Evolutionary conservation across 2,797 vertebrate genomes (phyloP).

Genomic region (Tamandua tetradactyla): DNA sequence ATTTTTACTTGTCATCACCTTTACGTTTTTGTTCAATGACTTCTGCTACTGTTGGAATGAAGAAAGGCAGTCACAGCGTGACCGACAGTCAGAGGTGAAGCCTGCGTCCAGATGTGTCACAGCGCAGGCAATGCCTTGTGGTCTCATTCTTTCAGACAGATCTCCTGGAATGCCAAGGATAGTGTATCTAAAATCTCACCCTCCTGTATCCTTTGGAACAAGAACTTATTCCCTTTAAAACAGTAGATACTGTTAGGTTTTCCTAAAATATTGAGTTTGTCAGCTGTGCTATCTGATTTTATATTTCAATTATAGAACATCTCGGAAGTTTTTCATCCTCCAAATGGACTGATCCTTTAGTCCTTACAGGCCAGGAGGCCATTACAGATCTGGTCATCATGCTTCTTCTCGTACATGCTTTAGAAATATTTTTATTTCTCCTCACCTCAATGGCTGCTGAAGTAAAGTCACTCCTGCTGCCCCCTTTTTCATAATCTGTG

Average conservation of each 20-base stretch:
- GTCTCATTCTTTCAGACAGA: neutral
- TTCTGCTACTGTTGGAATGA: neutral
- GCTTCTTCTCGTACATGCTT: rapidly evolving
- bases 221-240: neutral
- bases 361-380: neutral
- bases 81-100: too few relatives aligned
- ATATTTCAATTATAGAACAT: neutral
- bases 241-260: neutral
- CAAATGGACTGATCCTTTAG: neutral
- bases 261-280: neutral
- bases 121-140: neutral
- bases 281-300: neutral
- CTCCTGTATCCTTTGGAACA: neutral
- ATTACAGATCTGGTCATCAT: too few relatives aligned
- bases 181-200: neutral
- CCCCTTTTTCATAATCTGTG: neutral
- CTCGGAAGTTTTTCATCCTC: neutral
- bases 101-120: neutral
- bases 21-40: neutral
- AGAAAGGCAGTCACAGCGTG: neutral
- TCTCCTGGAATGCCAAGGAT: neutral
- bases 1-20: neutral
- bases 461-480: neutral
- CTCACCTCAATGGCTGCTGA: neutral
- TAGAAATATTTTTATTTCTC: neutral